phyloP scores from a whole-genome alignment of 2,113 vertebrate species.

The Calyptommatus sinebrachiatus region DNA sequence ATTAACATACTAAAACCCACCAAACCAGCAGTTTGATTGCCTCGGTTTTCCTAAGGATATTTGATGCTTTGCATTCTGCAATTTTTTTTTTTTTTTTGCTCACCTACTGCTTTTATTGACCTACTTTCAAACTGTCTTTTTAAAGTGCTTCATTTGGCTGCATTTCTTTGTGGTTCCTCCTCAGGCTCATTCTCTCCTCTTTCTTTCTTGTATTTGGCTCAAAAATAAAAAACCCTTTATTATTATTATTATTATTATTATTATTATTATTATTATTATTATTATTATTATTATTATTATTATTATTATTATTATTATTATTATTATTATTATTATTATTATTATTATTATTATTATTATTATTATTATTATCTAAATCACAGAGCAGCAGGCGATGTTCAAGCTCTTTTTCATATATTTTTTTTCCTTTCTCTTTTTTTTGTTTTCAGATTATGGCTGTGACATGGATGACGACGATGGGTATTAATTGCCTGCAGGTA shows the following conservation, averaged over 20 bases:
- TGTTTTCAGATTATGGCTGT: conserved; percentile 86
- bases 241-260: too few relatives aligned
- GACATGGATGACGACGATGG: conserved; percentile 86
- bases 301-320: too few relatives aligned
- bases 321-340: neutral
- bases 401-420: neutral
- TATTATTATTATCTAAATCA: neutral
- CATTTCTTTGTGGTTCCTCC: neutral
- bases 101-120: neutral
- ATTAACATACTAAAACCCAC: too few relatives aligned
- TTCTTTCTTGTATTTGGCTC: neutral
- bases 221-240: too few relatives aligned
- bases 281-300: too few relatives aligned
- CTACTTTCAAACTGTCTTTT: neutral
- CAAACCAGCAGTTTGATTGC: neutral
- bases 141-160: neutral
- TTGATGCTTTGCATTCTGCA: neutral
- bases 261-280: too few relatives aligned
- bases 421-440: conserved; percentile 25
- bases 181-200: neutral
- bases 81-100: too few relatives aligned
- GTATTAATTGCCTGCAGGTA: conserved; percentile 65
- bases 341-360: too few relatives aligned
- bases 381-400: neutral
- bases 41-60: neutral